phyloP scores from a whole-genome alignment of 2,797 vertebrate species.

The Chloroceryle inda region DNA sequence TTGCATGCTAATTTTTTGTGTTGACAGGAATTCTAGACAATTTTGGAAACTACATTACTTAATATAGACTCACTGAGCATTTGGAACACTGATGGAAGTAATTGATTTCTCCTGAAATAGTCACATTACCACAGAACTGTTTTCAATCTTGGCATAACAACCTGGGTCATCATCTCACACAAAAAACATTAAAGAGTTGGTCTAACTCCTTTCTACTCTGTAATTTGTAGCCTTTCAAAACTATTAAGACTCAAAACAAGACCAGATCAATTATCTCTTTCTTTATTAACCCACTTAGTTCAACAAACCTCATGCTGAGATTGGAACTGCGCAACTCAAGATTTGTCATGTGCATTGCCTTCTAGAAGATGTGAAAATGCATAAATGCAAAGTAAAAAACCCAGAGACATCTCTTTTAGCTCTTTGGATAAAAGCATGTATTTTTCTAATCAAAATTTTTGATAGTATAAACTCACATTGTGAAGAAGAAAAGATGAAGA shows the following conservation, averaged over 20 bases:
- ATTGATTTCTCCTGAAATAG: not conserved
- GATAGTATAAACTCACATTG: not conserved
- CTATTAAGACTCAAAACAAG: not conserved
- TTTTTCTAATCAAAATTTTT: not conserved
- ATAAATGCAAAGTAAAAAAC: not conserved
- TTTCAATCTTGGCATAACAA: not conserved
- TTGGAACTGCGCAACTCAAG: not conserved
- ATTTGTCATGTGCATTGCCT: not conserved
- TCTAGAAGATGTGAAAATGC: not conserved
- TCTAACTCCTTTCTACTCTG: not conserved
- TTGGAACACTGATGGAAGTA: not conserved
- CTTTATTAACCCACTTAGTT: not conserved
- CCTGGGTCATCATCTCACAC: not conserved
- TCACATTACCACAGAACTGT: not conserved
- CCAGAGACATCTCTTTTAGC: not conserved
- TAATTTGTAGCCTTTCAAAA: not conserved
- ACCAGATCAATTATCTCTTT: not conserved
- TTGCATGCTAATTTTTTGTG: not conserved
- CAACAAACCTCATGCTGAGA: not conserved
- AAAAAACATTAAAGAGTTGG: not conserved
- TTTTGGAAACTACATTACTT: not conserved
- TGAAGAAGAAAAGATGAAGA: not conserved
- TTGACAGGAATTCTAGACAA: not conserved
- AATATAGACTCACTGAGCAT: not conserved
- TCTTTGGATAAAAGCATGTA: not conserved